Base-by-base conservation (phyloP, 2,797 vertebrate species). In the Cirrhinus molitorella region DNA sequence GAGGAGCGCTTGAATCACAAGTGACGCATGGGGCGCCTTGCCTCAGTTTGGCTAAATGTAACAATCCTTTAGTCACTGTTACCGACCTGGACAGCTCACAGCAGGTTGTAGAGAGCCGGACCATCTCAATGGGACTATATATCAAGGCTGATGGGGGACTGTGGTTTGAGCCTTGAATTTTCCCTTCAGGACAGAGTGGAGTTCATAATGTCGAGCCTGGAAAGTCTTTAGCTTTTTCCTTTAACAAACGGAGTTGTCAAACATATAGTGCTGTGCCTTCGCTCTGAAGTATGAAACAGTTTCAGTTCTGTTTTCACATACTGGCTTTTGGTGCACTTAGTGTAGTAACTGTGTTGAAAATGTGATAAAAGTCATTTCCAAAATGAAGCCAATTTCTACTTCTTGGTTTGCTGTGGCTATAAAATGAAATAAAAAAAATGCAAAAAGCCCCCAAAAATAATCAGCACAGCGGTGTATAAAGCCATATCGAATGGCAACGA, bases 1-100 rank as follows among this genome's bases (percentile, higher is more conserved):
- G 79, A 83, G 67, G 83, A 87, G 47, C 51, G 47, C 61, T 72
- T 34, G 57, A 77, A 88, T 88, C 79, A 77, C 75, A 77, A 74
- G 79, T 83, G 72, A 82, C 53, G 63, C 68, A 73, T 75, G 17
- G 81, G 55, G 37, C 49, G 82, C 31, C 34, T 68, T 63, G 59
- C 70, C 53, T 67, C 45, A 19, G n/a, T 51, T 16, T 17, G 65
- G 79, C 14, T 66, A 85, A 88, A 89, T 71, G 74, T 55, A 74
- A 45, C 80, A 80, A 71, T 78, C 68, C 74, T 85, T 70, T 80
- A 80, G 75, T 70, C 61, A 72, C 28, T 66, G 68, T 85, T 85
- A 83, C 70, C 21, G 43, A 83, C 66, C 73, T 81, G 65, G 71
- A 76, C 66, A 85, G 86, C 70, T 72, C 72, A 83, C 83, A 66